These are phyloP conservation scores for Mastigias papua DNA, from an alignment of 30 jellyfish, hydroid and myxozoan species.

Conservation along the genomic window DNA sequence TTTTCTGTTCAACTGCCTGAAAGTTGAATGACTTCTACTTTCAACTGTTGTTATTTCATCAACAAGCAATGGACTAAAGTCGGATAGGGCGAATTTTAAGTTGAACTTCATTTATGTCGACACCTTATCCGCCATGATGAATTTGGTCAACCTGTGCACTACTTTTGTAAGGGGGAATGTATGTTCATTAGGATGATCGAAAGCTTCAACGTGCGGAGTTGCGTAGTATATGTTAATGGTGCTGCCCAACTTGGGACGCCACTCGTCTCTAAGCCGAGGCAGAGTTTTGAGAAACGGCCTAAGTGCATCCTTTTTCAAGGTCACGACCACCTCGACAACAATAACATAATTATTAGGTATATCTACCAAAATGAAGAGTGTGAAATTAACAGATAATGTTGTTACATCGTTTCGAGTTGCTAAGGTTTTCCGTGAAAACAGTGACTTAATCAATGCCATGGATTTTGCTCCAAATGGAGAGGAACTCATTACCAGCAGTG, in stretches of 20 bases:
- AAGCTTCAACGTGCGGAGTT: too few species aligned
- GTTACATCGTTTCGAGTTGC: slow-evolving; percentile 91
- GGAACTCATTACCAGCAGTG: slow-evolving; percentile 82
- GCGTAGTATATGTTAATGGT: not conserved
- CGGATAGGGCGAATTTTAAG: too few species aligned
- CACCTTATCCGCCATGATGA: too few species aligned
- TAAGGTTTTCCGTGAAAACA: slow-evolving; percentile 90
- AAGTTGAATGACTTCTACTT: too few species aligned
- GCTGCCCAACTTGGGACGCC: too few species aligned
- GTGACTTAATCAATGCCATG: slow-evolving; percentile 87
- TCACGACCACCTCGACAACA: not conserved
- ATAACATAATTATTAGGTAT: not conserved
- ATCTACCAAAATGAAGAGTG: slow-evolving; percentile 50
- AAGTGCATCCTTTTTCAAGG: not conserved
- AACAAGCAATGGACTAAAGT: too few species aligned
- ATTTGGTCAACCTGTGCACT: too few species aligned
- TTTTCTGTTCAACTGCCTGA: too few species aligned
- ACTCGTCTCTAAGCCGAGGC: not conserved
- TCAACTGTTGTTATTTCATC: too few species aligned
- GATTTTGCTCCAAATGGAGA: slow-evolving; percentile 94
- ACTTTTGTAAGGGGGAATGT: too few species aligned
- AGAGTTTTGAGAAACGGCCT: not conserved
- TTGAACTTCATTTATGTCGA: too few species aligned
- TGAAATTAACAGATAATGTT: slow-evolving; percentile 84
- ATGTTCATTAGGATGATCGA: too few species aligned